phyloP scores from a whole-genome alignment of 2,797 vertebrate genomes.

The Myripristis jacobus region DNA sequence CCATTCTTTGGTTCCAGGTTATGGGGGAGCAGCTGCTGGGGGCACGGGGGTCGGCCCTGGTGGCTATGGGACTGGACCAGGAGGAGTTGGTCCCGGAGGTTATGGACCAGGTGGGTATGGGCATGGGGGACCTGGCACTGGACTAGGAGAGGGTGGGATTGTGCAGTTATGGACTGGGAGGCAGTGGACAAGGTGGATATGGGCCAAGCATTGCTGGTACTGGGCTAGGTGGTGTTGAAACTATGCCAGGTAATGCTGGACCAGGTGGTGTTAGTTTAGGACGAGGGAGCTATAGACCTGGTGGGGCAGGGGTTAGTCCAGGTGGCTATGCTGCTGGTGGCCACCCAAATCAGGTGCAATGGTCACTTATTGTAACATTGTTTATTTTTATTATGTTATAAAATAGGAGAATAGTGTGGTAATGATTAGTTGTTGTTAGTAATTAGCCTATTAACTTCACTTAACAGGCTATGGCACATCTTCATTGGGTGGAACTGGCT shows the following conservation, averaged over 20 bases:
- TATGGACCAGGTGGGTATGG: constrained; percentile 46
- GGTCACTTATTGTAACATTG: neutral
- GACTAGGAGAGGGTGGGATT: constrained; percentile 36
- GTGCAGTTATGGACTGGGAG: constrained; percentile 46
- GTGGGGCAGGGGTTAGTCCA: constrained; percentile 54
- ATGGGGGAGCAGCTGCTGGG: constrained; percentile 70
- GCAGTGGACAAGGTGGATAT: constrained; percentile 59
- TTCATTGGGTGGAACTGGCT: constrained; percentile 63
- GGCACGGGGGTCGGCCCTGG: constrained; percentile 58
- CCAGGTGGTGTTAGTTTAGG: constrained; percentile 30
- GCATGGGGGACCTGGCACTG: constrained; percentile 45
- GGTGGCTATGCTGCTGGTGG: constrained; percentile 59
- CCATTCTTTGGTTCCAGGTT: constrained; percentile 64
- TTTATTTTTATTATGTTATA: no score
- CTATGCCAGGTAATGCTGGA: constrained; percentile 51
- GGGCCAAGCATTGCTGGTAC: constrained; percentile 42
- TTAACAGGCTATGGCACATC: constrained; percentile 68
- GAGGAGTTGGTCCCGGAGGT: constrained; percentile 54
- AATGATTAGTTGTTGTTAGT: neutral
- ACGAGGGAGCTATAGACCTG: constrained; percentile 57
- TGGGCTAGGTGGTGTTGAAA: constrained; percentile 57
- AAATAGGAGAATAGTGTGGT: neutral
- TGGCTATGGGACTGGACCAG: constrained; percentile 55
- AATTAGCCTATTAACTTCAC: constrained; percentile 7
- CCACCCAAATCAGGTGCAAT: constrained; percentile 71